phyloP scores from a whole-genome alignment of 2,797 vertebrate species.

The Galaxias olidus region DNA sequence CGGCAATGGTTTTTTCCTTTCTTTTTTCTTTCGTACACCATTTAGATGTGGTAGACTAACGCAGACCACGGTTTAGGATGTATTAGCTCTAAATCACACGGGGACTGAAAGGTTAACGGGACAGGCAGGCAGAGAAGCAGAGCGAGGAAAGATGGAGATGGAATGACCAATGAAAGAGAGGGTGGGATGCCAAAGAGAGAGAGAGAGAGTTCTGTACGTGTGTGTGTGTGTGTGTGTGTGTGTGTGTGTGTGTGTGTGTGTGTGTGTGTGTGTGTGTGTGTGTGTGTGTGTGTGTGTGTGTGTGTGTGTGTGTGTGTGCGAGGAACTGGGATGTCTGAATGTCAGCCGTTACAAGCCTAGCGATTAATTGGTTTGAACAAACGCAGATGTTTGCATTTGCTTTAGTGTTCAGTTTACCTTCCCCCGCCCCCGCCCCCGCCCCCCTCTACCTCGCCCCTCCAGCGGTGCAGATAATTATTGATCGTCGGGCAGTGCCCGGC shows the following conservation, averaged over 20 bases:
- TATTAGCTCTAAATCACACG: slow-evolving; percentile 57
- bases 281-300: slow-evolving; percentile 20
- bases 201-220: background rate
- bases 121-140: too few species aligned
- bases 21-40: slow-evolving; percentile 53
- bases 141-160: too few species aligned
- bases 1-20: slow-evolving; percentile 53
- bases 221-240: background rate
- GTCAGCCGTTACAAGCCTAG: slow-evolving; percentile 23
- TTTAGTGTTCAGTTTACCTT: slow-evolving; percentile 30
- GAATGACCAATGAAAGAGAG: too few species aligned
- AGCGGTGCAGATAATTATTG: slow-evolving; percentile 51
- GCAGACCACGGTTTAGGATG: slow-evolving; percentile 33
- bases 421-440: slow-evolving; percentile 20
- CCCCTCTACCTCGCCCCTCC: slow-evolving; percentile 29
- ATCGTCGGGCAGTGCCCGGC: slow-evolving; percentile 32
- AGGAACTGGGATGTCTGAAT: slow-evolving; percentile 21
- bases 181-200: too few species aligned
- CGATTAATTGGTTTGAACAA: slow-evolving; percentile 60
- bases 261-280: background rate
- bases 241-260: background rate
- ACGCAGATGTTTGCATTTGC: slow-evolving; percentile 64
- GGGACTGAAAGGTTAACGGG: slow-evolving; percentile 6
- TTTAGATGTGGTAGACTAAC: slow-evolving; percentile 52
- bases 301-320: slow-evolving; percentile 14